Evolutionary conservation across 2,888 invertebrate species (phyloP).

Genomic region (Ectemnius continuus): DNA sequence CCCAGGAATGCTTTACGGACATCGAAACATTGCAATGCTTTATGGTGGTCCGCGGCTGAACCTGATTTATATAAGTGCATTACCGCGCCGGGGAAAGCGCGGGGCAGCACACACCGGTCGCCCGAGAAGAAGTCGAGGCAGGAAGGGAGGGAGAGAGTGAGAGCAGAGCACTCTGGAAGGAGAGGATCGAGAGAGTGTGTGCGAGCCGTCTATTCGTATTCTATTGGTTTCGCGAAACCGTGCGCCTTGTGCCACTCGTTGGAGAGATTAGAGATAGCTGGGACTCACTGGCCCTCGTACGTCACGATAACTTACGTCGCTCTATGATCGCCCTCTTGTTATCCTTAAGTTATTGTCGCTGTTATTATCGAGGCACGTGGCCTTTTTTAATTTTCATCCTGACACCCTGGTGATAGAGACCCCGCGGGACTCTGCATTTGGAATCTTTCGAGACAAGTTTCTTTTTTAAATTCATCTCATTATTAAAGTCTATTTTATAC

Average conservation of each 20-base stretch:
- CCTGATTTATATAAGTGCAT: constrained; percentile 79
- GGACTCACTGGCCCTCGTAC: constrained; percentile 21
- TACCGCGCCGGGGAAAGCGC: constrained; percentile 70
- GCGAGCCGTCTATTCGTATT: constrained; percentile 49
- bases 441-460: too few species aligned
- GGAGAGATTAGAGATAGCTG: constrained; percentile 42
- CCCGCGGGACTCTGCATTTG: too few species aligned
- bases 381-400: too few species aligned
- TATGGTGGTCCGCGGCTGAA: constrained; percentile 78
- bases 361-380: constrained; percentile 6
- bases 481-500: too few species aligned
- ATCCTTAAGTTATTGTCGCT: constrained; percentile 10
- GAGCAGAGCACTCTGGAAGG: constrained; percentile 2
- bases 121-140: constrained; percentile 18
- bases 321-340: constrained; percentile 30
- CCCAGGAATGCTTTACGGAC: constrained; percentile 77
- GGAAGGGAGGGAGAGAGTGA: constrained; percentile 14
- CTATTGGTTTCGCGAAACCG: constrained; percentile 47
- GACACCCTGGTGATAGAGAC: too few species aligned
- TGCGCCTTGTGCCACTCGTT: constrained; percentile 36
- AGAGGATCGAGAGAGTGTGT: background rate
- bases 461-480: too few species aligned
- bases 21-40: constrained; percentile 78
- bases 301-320: constrained; percentile 35
- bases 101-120: constrained; percentile 17